These are phyloP conservation scores for Mesochorus sp. DNA, from an alignment of 2,888 invertebrate genomes.

Conservation along the genomic window DNA sequence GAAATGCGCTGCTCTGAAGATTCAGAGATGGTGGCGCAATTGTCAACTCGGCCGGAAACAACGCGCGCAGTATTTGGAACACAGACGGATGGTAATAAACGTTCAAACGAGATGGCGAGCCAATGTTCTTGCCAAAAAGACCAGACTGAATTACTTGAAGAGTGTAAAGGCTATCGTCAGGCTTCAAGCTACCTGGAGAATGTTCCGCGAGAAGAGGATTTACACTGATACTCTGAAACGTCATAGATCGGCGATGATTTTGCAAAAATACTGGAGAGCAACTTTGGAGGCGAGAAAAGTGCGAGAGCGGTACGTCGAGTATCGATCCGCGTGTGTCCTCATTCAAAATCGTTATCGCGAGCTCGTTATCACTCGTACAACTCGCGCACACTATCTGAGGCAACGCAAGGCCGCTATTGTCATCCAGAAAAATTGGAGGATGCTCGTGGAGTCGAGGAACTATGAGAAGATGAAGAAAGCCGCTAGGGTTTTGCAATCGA, in stretches of 20 bases:
- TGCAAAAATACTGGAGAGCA: constrained; percentile 77
- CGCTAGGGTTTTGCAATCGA: constrained; percentile 64
- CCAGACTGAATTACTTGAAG: constrained; percentile 72
- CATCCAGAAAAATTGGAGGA: constrained; percentile 81
- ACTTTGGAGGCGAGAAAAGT: constrained; percentile 57
- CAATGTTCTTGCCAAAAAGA: constrained; percentile 67
- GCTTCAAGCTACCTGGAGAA: constrained; percentile 76
- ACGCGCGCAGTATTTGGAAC: constrained; percentile 51
- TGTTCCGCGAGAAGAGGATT: constrained; percentile 54
- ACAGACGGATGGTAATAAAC: constrained; percentile 55
- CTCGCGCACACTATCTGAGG: constrained; percentile 51
- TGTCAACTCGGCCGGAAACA: constrained; percentile 19
- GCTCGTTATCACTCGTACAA: constrained; percentile 26
- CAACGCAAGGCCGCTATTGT: constrained; percentile 73
- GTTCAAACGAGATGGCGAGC: constrained; percentile 76
- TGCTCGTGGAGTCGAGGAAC: constrained; percentile 17
- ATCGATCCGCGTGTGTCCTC: constrained; percentile 23
- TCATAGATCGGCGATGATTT: constrained; percentile 55
- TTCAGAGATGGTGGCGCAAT: constrained; percentile 76
- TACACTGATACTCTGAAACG: constrained; percentile 38
- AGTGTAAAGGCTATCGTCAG: constrained; percentile 68
- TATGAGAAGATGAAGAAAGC: constrained; percentile 63
- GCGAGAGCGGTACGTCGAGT: constrained; percentile 38
- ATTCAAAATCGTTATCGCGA: constrained; percentile 67
- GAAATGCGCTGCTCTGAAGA: constrained; percentile 52